Evolutionary conservation across 2,888 invertebrate species (phyloP).

Genomic region (Pinctada fucata): DNA sequence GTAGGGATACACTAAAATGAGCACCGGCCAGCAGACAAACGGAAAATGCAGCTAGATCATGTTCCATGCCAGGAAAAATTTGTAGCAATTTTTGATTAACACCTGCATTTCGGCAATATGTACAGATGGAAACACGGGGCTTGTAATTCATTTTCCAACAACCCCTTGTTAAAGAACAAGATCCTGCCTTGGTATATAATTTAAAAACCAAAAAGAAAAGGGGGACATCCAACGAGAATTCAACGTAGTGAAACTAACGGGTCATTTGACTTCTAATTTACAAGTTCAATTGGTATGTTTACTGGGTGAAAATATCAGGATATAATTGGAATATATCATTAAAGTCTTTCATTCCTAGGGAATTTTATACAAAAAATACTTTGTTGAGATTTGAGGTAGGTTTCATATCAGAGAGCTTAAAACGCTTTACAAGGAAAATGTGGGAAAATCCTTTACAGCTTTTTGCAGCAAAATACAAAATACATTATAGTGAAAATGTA

Average conservation of each 20-base stretch:
- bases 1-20: neutral
- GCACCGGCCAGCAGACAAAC: neutral
- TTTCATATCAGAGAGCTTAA: too few relatives aligned
- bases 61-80: neutral
- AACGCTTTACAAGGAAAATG: too few relatives aligned
- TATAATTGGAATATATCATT: too few relatives aligned
- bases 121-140: neutral
- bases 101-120: neutral
- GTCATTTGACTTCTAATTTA: neutral
- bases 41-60: neutral
- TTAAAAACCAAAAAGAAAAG: neutral
- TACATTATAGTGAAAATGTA: too few relatives aligned
- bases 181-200: neutral
- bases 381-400: too few relatives aligned
- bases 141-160: constrained; percentile 1
- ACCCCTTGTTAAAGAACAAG: neutral
- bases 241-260: neutral
- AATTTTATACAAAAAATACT: too few relatives aligned
- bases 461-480: too few relatives aligned
- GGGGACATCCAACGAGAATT: neutral
- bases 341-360: too few relatives aligned
- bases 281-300: neutral
- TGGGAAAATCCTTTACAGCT: too few relatives aligned
- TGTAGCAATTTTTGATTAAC: neutral
- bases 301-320: neutral